Percentiles rank a stretch among this genome's conserved stretches.
These are phyloP conservation scores for Cephalopterus ornatus DNA, from an alignment of 2,113 vertebrate genomes.

Conservation along the genomic window DNA sequence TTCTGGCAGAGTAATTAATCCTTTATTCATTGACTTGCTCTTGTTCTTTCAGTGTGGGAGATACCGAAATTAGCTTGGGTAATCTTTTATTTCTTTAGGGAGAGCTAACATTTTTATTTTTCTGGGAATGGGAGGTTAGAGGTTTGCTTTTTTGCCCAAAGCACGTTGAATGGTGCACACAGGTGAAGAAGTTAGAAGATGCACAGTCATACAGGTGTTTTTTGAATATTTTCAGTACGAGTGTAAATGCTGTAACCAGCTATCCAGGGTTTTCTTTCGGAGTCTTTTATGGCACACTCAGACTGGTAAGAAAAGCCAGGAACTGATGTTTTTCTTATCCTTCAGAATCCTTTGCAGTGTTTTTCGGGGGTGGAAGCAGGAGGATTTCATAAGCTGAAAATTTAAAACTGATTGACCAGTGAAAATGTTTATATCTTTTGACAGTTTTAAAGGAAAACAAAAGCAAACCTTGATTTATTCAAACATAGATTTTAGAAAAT, in stretches of 20 bases:
- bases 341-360: not conserved
- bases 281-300: not conserved
- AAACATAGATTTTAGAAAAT: not conserved
- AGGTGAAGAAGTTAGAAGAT: not conserved
- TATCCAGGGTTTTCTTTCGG: not conserved
- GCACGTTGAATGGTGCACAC: not conserved
- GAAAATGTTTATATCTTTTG: not conserved
- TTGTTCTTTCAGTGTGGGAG: not conserved
- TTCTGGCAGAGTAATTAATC: not conserved
- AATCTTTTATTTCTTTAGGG: not conserved
- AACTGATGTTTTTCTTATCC: not conserved
- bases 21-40: not conserved
- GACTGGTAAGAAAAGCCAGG: not conserved
- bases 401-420: not conserved
- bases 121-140: not conserved
- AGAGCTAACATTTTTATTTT: not conserved
- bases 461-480: not conserved
- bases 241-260: not conserved
- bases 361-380: not conserved
- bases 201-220: not conserved
- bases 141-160: not conserved
- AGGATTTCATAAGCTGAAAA: not conserved
- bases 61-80: not conserved
- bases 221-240: not conserved
- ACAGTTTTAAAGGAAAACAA: not conserved